Percentiles rank a stretch among this genome's conserved stretches.
Conservation (phyloP, 2,113 vertebrate genomes). For the Corvus hawaiiensis region DNA sequence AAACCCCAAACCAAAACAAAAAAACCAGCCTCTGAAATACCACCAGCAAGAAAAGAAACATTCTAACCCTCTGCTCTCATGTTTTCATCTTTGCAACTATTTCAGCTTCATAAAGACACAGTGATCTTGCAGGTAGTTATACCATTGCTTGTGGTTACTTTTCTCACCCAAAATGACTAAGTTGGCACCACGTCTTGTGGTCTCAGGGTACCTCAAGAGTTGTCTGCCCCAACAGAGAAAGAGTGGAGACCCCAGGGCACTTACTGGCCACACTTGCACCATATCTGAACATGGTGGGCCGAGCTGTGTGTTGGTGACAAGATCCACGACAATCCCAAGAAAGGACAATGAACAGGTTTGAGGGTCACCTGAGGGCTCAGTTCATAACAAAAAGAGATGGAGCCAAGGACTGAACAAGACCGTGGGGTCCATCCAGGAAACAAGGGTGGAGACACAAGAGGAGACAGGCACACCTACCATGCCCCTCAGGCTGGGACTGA, state of each 20-base stretch:
- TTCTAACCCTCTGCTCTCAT: not conserved
- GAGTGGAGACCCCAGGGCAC: not conserved
- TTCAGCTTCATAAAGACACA: not conserved
- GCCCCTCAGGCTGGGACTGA: not conserved
- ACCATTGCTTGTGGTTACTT: not conserved
- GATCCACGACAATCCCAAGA: not conserved
- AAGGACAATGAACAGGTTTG: not conserved
- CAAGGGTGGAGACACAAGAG: not conserved
- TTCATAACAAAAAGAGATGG: not conserved
- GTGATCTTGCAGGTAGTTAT: not conserved
- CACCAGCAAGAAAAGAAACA: not conserved
- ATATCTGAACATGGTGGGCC: accelerated
- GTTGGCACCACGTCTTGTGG: not conserved
- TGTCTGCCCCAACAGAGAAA: not conserved
- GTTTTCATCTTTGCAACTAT: not conserved
- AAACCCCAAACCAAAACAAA: no score
- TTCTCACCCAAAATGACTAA: not conserved
- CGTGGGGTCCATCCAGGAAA: not conserved
- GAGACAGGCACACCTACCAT: not conserved
- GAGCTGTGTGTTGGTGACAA: not conserved
- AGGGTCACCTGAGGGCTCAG: accelerated
- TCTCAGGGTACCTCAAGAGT: not conserved
- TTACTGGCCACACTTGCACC: accelerated
- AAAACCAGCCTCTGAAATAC: not conserved
- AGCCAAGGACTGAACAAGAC: not conserved